Evolutionary conservation across 1,140 invertebrate species (phyloP), one percentile per base, ranked within the genome.

Genomic region (Eueides isabella): DNA sequence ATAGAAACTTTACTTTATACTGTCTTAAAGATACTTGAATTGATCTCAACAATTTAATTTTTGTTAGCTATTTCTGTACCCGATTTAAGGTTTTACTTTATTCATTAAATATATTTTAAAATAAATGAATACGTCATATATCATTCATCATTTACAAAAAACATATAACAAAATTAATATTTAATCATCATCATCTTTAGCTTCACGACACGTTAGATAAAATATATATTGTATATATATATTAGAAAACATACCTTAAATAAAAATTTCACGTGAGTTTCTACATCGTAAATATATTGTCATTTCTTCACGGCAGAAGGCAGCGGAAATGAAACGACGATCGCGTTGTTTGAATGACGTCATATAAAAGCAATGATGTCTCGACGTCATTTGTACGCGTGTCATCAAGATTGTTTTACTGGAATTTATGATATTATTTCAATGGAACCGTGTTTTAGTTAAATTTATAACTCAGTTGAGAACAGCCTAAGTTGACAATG

Each of bases 271-370:
- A 3, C 23, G 61, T 63, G n/a, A n/a, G n/a, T n/a, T n/a, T n/a
- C n/a, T 62, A 11, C 48, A 41, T 23, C 35, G 61, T 62, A 66
- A 48, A 29, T 26, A 67, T 66, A 73, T 67, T 73, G 71, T 73
- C 44, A 73, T 41, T 73, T 31, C 48, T 38, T 61, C 44, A 26
- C 48, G 31, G 30, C 64, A n/a, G 28, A 70, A 35, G 35, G 44
- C 55, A 66, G 30, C 71, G 65, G 71, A 73, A 73, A 73, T 73
- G 71, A 73, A 73, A 73, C 64, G 71, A 19, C 38, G 31, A 26
- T 23, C 23, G 48, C 26, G 67, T 33, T 33, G 30, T 30, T 71
- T 38, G 31, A 71, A 71, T 64, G 69, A 64, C 69, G 69, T 71
- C 30, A 64, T 44, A 71, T 64, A 71, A 44, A 71, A 63, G 62